Evolutionary conservation across 2,113 vertebrate genomes (phyloP), one percentile per base, ranked within the genome.

Genomic region (Silurus asotus): DNA sequence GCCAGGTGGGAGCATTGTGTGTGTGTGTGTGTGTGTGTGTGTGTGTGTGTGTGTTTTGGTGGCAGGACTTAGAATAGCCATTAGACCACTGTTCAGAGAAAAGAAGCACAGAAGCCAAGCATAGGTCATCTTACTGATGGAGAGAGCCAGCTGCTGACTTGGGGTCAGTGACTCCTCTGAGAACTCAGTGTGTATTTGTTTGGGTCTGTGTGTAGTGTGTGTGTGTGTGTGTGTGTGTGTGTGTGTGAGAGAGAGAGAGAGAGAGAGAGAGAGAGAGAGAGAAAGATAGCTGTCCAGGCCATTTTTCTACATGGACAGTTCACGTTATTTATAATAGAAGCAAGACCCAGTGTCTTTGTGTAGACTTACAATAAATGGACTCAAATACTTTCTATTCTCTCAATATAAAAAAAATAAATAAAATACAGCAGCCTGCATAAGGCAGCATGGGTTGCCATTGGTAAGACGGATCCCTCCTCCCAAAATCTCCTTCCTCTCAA

Each of bases 51-150:
- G 61, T 55, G 64, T 86, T 70, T 89, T 89, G 90, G 90, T 92
- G 84, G 84, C 78, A 83, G 92, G 91, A 88, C 62, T 84, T 91
- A 90, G 86, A 87, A 92, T 90, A 65, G 70, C 80, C 81, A 93
- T 91, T 93, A 91, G 85, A 88, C 89, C 89, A 89, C 88, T 83
- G 81, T 62, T 83, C 69, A 64, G 55, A 79, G 64, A 85, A 87
- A 87, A 87, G 88, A 91, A 89, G 74, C 84, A 81, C 72, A 86
- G 81, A 76, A 88, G 84, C 81, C 81, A 89, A 87, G 84, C 67
- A 82, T 55, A 82, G 83, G 88, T 87, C 86, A 85, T 89, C 78
- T 82, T 84, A 89, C 89, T 91, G 87, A 90, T 88, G 80, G 82
- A 81, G 88, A 64, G 82, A 85, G 67, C 80, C 84, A 87, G 87